Percentiles rank a stretch among this genome's conserved stretches.
phyloP scores from a whole-genome alignment of 2,888 invertebrate genomes.

The Psylliodes chrysocephalus region DNA sequence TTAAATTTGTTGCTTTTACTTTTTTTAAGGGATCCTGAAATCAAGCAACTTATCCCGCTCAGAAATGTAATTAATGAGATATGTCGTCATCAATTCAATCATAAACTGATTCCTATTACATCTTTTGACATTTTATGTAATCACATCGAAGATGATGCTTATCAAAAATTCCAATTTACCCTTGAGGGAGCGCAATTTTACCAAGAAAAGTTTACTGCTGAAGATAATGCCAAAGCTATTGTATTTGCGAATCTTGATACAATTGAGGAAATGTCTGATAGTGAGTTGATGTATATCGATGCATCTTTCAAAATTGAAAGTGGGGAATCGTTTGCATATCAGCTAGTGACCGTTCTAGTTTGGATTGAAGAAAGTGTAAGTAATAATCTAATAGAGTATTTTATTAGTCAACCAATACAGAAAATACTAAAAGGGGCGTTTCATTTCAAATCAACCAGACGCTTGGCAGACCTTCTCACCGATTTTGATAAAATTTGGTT shows the following conservation, averaged over 20 bases:
- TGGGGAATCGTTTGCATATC: slow-evolving; percentile 56
- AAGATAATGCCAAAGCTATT: slow-evolving; percentile 58
- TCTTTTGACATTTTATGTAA: slow-evolving; percentile 58
- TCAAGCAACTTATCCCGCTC: slow-evolving; percentile 54
- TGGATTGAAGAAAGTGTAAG: slow-evolving; percentile 60
- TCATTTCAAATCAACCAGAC: too few relatives aligned
- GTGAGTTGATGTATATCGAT: slow-evolving; percentile 60
- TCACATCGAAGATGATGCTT: slow-evolving; percentile 54
- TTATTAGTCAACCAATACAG: too few relatives aligned
- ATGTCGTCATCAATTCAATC: slow-evolving; percentile 54
- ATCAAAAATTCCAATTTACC: slow-evolving; percentile 59
- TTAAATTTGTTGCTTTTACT: neutral
- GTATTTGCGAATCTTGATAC: slow-evolving; percentile 57
- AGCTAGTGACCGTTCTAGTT: slow-evolving; percentile 58
- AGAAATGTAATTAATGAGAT: slow-evolving; percentile 58
- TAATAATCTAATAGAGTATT: too few relatives aligned
- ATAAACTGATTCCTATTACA: slow-evolving; percentile 47
- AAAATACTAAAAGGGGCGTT: too few relatives aligned
- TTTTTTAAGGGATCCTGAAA: slow-evolving; percentile 53
- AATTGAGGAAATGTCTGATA: slow-evolving; percentile 52
- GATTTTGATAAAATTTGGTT: too few relatives aligned
- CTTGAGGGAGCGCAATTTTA: slow-evolving; percentile 60
- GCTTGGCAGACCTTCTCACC: too few relatives aligned
- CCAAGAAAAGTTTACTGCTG: slow-evolving; percentile 71
- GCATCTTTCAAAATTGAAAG: slow-evolving; percentile 59